phyloP scores from a whole-genome alignment of 2,113 vertebrate species.

The Camelus bactrianus region DNA sequence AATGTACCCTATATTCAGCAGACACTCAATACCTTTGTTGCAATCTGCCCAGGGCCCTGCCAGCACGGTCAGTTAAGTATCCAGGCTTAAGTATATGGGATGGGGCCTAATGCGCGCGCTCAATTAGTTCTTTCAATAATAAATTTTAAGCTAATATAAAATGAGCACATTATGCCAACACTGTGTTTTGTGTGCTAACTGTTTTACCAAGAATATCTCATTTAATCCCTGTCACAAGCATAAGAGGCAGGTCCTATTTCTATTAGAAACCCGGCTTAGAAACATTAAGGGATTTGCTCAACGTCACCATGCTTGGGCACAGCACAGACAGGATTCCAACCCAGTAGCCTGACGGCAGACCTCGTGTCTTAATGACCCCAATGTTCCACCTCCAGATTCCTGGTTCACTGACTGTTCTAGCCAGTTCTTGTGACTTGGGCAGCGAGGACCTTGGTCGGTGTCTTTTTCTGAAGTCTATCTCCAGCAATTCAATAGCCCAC shows the following conservation, averaged over 20 bases:
- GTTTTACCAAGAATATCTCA: background rate
- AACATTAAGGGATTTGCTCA: background rate
- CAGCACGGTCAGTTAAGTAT: background rate
- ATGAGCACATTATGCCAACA: background rate
- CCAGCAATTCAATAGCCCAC: background rate
- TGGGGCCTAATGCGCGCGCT: background rate
- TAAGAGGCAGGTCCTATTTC: background rate
- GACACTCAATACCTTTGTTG: background rate
- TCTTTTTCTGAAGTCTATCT: background rate
- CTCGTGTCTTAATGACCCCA: background rate
- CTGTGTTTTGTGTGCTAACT: background rate
- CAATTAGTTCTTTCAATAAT: background rate
- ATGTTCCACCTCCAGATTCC: background rate
- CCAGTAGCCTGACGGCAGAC: background rate
- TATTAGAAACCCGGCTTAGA: background rate
- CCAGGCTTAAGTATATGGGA: background rate
- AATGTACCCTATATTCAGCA: background rate
- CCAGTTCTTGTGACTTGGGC: background rate
- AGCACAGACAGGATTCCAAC: background rate
- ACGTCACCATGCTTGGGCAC: background rate
- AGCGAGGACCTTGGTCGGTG: background rate
- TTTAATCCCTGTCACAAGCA: background rate
- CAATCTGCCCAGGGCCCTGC: background rate
- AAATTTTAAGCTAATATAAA: background rate
- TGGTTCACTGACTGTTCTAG: background rate